Conservation (phyloP, 2,888 invertebrate species). For the Villa cingulata region DNA sequence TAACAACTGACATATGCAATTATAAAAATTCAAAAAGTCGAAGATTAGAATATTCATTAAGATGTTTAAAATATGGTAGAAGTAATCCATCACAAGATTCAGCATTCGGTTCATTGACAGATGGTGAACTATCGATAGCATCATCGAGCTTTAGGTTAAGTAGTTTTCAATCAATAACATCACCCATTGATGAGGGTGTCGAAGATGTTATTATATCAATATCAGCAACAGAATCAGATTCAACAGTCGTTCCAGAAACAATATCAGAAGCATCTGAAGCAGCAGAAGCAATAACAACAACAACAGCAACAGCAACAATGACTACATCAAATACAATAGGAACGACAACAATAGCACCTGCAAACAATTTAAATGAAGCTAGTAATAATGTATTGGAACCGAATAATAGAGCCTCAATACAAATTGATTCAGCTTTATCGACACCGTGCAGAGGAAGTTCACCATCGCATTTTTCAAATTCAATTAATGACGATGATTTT, state of each 20-base stretch:
- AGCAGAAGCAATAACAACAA: conserved; percentile 25
- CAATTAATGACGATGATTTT: not conserved
- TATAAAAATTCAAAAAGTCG: conserved; percentile 36
- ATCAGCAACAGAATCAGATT: conserved; percentile 14
- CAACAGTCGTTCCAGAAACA: not conserved
- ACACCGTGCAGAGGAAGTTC: conserved; percentile 33
- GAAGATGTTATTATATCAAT: conserved; percentile 34
- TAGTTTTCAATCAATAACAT: conserved; percentile 36
- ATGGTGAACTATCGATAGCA: conserved; percentile 35
- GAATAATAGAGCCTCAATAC: conserved; percentile 1
- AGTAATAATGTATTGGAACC: not conserved
- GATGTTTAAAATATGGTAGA: conserved; percentile 34
- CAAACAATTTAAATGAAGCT: not conserved
- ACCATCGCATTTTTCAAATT: conserved; percentile 27
- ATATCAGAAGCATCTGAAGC: not conserved
- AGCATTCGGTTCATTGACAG: conserved; percentile 35
- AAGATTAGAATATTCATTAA: conserved; percentile 35
- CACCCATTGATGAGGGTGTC: conserved; percentile 36
- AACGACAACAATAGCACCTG: not conserved
- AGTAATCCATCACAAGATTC: conserved; percentile 37
- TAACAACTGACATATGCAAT: conserved; percentile 34
- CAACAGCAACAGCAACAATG: not conserved
- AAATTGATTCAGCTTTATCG: conserved; percentile 32
- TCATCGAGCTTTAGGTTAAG: conserved; percentile 34
- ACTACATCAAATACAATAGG: not conserved